phyloP scores from a whole-genome alignment of 1,140 invertebrate species.

The Anadara kagoshimensis region DNA sequence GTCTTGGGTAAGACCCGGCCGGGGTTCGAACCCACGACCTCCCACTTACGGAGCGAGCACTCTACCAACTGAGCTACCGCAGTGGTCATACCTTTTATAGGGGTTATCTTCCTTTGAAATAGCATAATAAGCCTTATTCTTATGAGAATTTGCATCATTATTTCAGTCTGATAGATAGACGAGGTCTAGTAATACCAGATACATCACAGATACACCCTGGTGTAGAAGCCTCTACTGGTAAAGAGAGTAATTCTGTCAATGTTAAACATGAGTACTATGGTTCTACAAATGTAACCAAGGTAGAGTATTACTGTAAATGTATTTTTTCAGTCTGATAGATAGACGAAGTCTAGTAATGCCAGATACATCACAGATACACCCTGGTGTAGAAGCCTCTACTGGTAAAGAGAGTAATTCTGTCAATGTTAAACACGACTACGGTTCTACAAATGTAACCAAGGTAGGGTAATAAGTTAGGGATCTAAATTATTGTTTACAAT shows the following conservation, averaged over 20 bases:
- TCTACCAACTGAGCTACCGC: no score
- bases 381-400: slow-evolving; percentile 39
- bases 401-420: slow-evolving; percentile 62
- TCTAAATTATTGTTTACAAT: no score
- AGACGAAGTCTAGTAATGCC: slow-evolving; percentile 65
- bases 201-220: slow-evolving; percentile 50
- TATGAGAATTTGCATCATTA: neutral
- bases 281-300: slow-evolving; percentile 66
- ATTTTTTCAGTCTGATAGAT: slow-evolving; percentile 64
- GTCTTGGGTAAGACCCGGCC: no score
- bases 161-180: slow-evolving; percentile 67
- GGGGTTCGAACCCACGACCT: no score
- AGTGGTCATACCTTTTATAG: no score
- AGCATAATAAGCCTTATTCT: neutral
- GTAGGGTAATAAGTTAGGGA: no score
- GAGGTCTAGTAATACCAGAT: slow-evolving; percentile 67
- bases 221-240: slow-evolving; percentile 42
- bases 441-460: slow-evolving; percentile 59
- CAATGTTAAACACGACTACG: slow-evolving; percentile 68
- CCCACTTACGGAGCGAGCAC: no score
- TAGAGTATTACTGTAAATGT: slow-evolving; percentile 33
- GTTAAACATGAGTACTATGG: slow-evolving; percentile 70
- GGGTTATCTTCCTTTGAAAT: neutral
- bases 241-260: slow-evolving; percentile 63
- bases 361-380: slow-evolving; percentile 55